Percentiles rank a stretch among this genome's conserved stretches.
phyloP scores from a whole-genome alignment of 2,113 vertebrate species.

The Pterocles gutturalis region DNA sequence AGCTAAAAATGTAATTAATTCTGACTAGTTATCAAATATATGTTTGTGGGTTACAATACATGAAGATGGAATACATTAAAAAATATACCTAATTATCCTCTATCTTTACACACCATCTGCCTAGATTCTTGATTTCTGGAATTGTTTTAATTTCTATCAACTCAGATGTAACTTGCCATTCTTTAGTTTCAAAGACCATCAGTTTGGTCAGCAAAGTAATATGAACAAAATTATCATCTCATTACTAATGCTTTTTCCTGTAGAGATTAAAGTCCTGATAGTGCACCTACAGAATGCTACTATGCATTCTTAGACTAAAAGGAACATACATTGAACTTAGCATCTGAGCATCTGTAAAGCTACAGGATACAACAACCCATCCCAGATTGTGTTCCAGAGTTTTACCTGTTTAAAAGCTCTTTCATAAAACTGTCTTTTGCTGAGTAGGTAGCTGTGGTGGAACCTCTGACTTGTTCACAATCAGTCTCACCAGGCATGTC shows the following conservation, averaged over 20 bases:
- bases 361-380: neutral
- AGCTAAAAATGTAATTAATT: constrained; percentile 63
- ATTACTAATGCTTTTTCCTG: constrained; percentile 12
- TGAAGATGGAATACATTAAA: constrained; percentile 44
- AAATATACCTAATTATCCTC: constrained; percentile 34
- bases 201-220: constrained; percentile 71
- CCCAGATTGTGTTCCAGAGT: neutral
- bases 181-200: constrained; percentile 76
- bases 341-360: neutral
- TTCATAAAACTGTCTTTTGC: constrained; percentile 87
- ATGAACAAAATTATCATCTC: constrained; percentile 64
- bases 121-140: constrained; percentile 35
- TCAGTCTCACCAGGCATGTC: constrained; percentile 9
- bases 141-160: constrained; percentile 59
- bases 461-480: constrained; percentile 49
- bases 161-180: constrained; percentile 60
- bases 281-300: neutral
- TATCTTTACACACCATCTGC: constrained; percentile 54
- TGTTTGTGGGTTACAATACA: constrained; percentile 49
- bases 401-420: constrained; percentile 90
- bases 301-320: neutral
- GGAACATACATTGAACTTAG: neutral
- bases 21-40: constrained; percentile 57
- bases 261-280: constrained; percentile 33
- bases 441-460: constrained; percentile 63